Conservation (phyloP, 2,113 vertebrate genomes). For the Chaenocephalus aceratus region DNA sequence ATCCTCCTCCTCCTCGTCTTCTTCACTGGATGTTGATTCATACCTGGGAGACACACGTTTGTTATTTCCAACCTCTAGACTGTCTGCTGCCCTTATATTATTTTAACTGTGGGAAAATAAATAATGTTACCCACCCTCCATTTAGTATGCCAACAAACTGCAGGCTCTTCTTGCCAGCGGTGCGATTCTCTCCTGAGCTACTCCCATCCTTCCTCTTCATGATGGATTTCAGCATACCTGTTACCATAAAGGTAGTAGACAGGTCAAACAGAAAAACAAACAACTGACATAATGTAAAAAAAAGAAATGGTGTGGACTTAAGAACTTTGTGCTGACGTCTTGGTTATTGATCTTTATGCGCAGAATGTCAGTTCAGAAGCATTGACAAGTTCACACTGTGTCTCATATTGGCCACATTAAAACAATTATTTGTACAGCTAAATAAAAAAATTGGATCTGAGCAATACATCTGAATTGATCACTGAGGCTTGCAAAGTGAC, state of each 20-base stretch:
- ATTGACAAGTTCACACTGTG: too few species aligned
- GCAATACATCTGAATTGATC: too few species aligned
- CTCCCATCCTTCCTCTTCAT: conserved; percentile 93
- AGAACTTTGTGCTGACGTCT: too few species aligned
- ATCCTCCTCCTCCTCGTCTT: conserved; percentile 66
- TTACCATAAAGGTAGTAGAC: conserved; percentile 26
- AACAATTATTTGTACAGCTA: too few species aligned
- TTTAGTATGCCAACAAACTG: conserved; percentile 97
- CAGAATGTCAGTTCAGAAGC: too few species aligned
- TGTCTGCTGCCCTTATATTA: conserved; percentile 18
- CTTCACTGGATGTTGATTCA: conserved; percentile 94
- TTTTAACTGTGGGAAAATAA: conserved; percentile 47
- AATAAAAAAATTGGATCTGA: too few species aligned
- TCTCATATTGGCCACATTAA: too few species aligned
- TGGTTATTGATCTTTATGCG: too few species aligned
- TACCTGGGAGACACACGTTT: conserved; percentile 83
- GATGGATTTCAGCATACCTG: conserved; percentile 94
- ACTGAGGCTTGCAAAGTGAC: too few species aligned
- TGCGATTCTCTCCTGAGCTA: conserved; percentile 75
- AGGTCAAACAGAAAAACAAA: conserved; percentile 7
- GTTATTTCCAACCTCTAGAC: conserved; percentile 17
- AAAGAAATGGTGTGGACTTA: too few species aligned
- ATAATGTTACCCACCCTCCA: conserved; percentile 88
- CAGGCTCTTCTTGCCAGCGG: conserved; percentile 90
- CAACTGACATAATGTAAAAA: neutral